Evolutionary conservation across 2,888 invertebrate species (phyloP).

Genomic region (Erpobdella octoculata): DNA sequence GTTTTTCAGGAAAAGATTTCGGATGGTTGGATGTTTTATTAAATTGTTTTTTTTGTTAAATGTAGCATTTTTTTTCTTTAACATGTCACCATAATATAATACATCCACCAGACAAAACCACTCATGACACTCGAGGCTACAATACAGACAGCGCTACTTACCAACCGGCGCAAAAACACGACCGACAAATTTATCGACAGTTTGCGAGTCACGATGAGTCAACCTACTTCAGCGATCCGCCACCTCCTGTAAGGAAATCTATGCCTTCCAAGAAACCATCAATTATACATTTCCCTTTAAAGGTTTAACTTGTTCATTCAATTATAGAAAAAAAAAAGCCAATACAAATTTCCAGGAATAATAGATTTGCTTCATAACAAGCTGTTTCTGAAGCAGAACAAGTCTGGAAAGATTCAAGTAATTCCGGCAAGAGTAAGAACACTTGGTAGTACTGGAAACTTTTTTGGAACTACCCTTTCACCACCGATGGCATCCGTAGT

Average conservation of each 20-base stretch:
- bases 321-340: too few species aligned
- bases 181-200: too few species aligned
- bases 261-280: neutral
- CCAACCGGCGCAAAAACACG: too few species aligned
- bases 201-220: neutral
- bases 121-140: too few species aligned
- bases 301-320: neutral
- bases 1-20: neutral
- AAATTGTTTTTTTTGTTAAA: too few species aligned
- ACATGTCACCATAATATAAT: too few species aligned
- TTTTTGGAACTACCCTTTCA: conserved; percentile 36
- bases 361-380: too few species aligned
- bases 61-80: too few species aligned
- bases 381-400: too few species aligned
- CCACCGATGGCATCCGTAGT: conserved; percentile 49
- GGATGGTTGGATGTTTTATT: conserved; percentile 43
- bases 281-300: neutral
- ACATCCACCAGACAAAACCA: too few species aligned
- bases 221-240: neutral
- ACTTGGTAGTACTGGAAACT: neutral
- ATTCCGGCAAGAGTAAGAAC: neutral
- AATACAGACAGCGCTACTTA: too few species aligned
- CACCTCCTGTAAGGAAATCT: neutral
- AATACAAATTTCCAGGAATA: too few species aligned
- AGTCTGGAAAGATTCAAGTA: neutral